Evolutionary conservation across 2,797 vertebrate species (phyloP), one percentile per base, ranked within the genome.

Genomic region (Cyprinodon diabolis): DNA sequence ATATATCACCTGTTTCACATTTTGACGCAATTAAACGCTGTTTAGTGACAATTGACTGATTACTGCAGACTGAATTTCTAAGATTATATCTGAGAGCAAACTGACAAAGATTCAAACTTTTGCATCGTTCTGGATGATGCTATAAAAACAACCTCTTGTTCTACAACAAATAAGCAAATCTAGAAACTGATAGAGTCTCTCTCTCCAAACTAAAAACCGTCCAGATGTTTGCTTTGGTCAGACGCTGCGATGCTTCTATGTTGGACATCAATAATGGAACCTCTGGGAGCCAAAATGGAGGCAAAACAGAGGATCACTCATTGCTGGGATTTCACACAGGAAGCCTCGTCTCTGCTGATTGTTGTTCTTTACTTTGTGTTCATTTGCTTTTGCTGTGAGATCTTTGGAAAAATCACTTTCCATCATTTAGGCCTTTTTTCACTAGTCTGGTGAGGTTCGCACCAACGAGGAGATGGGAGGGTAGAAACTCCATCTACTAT

Each of bases 401-500:
- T 78, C 63, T 74, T 68, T 69, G 69, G 75, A 30, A 30, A 71
- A 81, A 87, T 82, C 79, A 91, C 81, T 76, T n/a, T 90, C 76
- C 69, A 88, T 92, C 88, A 91, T 84, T 25, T 79, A 63, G 71
- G 75, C 77, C 77, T 75, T 72, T 86, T 80, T 75, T 57, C 80
- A 81, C 82, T 75, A 78, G 81, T 87, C 82, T 79, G 68, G 69
- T 67, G 69, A 76, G 73, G 37, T 78, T 74, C 84, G 65, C 80
- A 84, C 74, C 82, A n/a, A 78, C 78, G 78, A 81, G 84, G 81
- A 76, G 81, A 65, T 68, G 57, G 48, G 63, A 74, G 83, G 81
- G 77, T 85, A 89, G 90, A 87, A 92, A 89, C 85, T 87, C 90
- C 90, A 94, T 94, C 93, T 92, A 83, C 81, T 76, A 85, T 71